Evolutionary conservation across 2,113 vertebrate genomes (phyloP).

Genomic region (Leptosomus discolor): DNA sequence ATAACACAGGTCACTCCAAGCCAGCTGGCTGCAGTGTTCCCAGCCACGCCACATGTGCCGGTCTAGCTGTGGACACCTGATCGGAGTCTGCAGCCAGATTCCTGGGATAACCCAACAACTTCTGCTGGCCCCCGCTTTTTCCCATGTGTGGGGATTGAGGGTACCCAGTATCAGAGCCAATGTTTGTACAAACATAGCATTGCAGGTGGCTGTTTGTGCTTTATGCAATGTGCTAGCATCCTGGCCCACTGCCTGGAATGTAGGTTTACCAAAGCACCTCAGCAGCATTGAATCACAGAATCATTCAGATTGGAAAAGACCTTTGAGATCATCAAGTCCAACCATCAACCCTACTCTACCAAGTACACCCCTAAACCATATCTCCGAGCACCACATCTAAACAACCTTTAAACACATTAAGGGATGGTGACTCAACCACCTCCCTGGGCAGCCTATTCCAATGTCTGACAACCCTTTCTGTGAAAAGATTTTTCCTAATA

Average conservation of each 20-base stretch:
- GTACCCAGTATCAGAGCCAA: background rate
- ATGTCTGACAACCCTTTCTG: no score
- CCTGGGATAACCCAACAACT: background rate
- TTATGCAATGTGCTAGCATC: background rate
- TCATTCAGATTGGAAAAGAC: no score
- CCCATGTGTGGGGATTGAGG: background rate
- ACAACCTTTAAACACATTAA: no score
- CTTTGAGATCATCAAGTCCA: no score
- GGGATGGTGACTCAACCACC: no score
- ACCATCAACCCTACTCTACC: no score
- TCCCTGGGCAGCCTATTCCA: no score
- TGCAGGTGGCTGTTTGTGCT: background rate
- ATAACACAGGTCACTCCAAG: rapidly evolving
- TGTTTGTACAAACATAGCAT: background rate
- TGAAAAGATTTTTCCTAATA: no score
- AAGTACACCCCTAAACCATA: no score
- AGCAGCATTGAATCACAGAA: no score
- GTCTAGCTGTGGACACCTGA: background rate
- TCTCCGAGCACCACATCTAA: no score
- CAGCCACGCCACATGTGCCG: background rate
- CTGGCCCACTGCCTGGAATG: background rate
- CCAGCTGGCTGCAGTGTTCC: background rate
- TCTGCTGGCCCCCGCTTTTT: background rate
- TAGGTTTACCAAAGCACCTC: background rate
- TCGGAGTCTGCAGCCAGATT: background rate